phyloP scores from a whole-genome alignment of 2,888 invertebrate genomes.

The Drosophila borealis region DNA sequence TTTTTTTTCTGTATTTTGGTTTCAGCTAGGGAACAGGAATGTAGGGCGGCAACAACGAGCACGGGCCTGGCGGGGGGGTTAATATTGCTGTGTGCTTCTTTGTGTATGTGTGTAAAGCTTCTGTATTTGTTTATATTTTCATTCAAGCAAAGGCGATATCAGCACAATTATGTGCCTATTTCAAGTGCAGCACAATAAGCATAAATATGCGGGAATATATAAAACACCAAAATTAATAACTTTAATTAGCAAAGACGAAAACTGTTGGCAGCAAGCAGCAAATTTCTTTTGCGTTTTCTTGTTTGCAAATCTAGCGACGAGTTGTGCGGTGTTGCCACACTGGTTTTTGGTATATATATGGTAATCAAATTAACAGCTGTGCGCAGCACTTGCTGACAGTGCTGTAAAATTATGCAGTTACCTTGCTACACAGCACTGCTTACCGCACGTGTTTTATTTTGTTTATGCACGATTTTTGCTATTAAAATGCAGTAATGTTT shows the following conservation, averaged over 20 bases:
- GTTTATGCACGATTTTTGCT: slow-evolving; percentile 54
- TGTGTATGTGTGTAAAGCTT: slow-evolving; percentile 32
- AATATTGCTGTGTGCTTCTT: slow-evolving; percentile 5
- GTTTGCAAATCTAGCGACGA: slow-evolving; percentile 58
- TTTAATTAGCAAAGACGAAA: slow-evolving; percentile 18
- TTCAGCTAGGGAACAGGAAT: slow-evolving; percentile 49
- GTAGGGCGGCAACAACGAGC: slow-evolving; percentile 45
- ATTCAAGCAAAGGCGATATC: slow-evolving; percentile 24
- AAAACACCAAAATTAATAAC: slow-evolving; percentile 5
- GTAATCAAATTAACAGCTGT: slow-evolving; percentile 41
- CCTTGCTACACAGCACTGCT: slow-evolving; percentile 10
- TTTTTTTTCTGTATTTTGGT: slow-evolving; percentile 41
- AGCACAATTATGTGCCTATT: slow-evolving; percentile 24
- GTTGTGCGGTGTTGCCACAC: slow-evolving; percentile 44
- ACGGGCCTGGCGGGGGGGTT: slow-evolving; percentile 39
- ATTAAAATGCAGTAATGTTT: slow-evolving; percentile 88
- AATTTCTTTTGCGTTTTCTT: slow-evolving; percentile 60
- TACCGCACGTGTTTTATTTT: slow-evolving; percentile 62
- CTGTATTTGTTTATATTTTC: slow-evolving; percentile 50
- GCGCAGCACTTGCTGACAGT: slow-evolving; percentile 21
- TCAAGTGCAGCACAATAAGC: slow-evolving; percentile 14
- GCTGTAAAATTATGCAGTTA: slow-evolving; percentile 14
- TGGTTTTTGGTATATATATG: not conserved
- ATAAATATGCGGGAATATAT: slow-evolving; percentile 32
- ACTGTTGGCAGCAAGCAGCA: slow-evolving; percentile 19